phyloP scores from a whole-genome alignment of 53 echinoderm and acorn worm genomes.

The Henricia sp. region DNA sequence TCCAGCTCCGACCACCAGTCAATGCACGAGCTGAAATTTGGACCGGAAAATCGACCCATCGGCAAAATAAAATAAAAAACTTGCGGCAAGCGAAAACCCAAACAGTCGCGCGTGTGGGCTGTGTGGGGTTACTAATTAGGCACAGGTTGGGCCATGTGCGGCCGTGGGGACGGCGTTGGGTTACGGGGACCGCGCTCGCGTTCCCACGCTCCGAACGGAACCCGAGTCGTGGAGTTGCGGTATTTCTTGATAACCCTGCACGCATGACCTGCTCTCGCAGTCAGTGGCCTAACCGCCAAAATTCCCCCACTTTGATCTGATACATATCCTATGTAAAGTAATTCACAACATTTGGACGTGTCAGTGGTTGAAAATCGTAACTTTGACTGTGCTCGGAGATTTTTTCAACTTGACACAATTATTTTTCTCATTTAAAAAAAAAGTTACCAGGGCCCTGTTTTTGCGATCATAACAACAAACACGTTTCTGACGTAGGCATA shows the following conservation, averaged over 20 bases:
- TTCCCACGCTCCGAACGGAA: slow-evolving; percentile 62
- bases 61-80: no score
- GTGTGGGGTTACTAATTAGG: slow-evolving; percentile 56
- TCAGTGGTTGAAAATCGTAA: no score
- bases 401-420: no score
- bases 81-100: no score
- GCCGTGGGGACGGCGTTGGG: not conserved
- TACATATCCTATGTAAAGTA: no score
- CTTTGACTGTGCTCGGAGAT: no score
- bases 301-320: no score
- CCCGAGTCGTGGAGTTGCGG: slow-evolving; percentile 23
- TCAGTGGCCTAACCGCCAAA: not conserved
- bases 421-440: no score
- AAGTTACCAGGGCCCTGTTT: no score
- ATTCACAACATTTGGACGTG: no score
- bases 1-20: not conserved
- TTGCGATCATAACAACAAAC: no score
- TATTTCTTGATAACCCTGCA: slow-evolving; percentile 25
- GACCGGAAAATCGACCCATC: slow-evolving; percentile 15
- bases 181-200: slow-evolving; percentile 31
- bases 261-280: slow-evolving; percentile 29
- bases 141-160: not conserved
- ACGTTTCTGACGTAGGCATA: no score
- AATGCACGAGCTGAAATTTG: slow-evolving; percentile 5
- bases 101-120: slow-evolving; percentile 46